These are phyloP conservation scores for Chauna torquata DNA, from an alignment of 2,113 vertebrate genomes.

Conservation along the genomic window DNA sequence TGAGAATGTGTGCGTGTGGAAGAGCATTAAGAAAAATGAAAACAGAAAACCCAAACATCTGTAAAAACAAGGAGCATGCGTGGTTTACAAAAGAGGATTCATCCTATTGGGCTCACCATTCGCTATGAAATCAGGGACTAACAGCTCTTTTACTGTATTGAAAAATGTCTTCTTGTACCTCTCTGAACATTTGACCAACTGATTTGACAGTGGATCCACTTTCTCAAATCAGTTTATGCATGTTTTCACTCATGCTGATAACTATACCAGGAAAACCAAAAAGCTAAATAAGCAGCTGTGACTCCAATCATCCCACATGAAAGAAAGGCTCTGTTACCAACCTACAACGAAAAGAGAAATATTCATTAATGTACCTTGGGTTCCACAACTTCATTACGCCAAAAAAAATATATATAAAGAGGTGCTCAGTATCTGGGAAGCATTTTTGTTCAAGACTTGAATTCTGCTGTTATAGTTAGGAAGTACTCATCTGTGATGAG, in stretches of 20 bases:
- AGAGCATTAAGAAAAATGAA: background rate
- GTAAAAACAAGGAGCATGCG: background rate
- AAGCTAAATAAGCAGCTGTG: background rate
- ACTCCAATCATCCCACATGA: background rate
- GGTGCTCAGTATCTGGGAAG: background rate
- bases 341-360: background rate
- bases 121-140: background rate
- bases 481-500: background rate
- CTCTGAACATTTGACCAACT: background rate
- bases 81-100: background rate
- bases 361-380: background rate
- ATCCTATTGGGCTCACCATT: background rate
- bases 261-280: background rate
- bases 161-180: background rate
- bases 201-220: background rate
- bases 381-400: background rate
- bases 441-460: background rate
- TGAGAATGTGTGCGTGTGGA: background rate
- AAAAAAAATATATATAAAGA: background rate
- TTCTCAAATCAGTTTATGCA: background rate
- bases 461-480: background rate
- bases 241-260: background rate
- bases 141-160: background rate
- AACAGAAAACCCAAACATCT: background rate
- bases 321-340: background rate